Conservation (phyloP, 2,113 vertebrate species). For the Cryptotis parvus region DNA sequence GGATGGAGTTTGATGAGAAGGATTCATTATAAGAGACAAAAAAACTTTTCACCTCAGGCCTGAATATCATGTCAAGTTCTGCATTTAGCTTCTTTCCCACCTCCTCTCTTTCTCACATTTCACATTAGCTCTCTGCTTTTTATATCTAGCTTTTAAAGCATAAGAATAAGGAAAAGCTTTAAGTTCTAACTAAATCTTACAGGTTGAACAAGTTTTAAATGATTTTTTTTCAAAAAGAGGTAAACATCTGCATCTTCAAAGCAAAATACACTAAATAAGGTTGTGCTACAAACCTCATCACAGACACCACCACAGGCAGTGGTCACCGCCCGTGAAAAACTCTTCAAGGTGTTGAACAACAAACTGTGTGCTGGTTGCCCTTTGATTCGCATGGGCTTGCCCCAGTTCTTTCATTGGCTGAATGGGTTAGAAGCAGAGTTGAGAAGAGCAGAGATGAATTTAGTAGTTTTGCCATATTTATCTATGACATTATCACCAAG, state of each 20-base stretch:
- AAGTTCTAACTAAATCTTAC: neutral
- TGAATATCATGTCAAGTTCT: neutral
- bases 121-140: neutral
- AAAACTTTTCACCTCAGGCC: neutral
- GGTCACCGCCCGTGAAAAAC: neutral
- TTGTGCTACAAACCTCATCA: conserved; percentile 70
- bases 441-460: neutral
- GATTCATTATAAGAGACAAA: neutral
- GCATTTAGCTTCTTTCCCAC: neutral
- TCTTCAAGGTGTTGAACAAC: conserved; percentile 67
- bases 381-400: neutral
- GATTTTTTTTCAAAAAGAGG: conserved; percentile 7
- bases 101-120: neutral
- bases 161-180: neutral
- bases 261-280: conserved; percentile 45
- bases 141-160: neutral
- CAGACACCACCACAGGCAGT: neutral
- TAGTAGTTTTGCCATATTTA: neutral
- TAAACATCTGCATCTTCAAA: conserved; percentile 69
- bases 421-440: neutral
- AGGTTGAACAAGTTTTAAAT: neutral
- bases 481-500: neutral
- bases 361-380: conserved; percentile 64
- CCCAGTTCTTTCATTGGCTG: neutral
- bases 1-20: neutral